These are phyloP conservation scores for Monomorium pharaonis DNA, from an alignment of 1,140 invertebrate species.

Conservation along the genomic window DNA sequence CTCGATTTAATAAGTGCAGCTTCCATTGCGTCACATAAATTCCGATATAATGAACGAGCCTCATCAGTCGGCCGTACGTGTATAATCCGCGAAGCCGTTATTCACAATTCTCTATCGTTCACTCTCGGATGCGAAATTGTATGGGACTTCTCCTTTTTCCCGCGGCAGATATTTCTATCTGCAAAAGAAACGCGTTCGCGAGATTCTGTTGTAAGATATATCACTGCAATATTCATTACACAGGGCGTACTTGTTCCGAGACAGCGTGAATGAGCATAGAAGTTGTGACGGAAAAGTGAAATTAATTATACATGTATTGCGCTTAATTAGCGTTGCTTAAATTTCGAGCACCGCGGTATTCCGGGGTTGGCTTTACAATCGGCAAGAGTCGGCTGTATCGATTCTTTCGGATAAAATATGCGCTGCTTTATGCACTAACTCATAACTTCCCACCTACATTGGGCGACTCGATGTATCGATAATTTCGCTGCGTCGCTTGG, in stretches of 20 bases:
- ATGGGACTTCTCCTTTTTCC: neutral
- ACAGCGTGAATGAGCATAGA: neutral
- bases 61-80: neutral
- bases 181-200: neutral
- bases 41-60: conserved; percentile 1
- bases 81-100: neutral
- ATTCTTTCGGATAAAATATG: conserved; percentile 50
- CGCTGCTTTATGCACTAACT: conserved; percentile 57
- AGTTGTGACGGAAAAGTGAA: neutral
- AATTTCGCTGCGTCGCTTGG: conserved; percentile 59
- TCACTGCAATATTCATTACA: neutral
- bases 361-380: neutral
- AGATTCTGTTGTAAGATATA: neutral
- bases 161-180: neutral
- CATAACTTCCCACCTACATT: conserved; percentile 54
- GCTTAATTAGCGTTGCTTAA: conserved; percentile 20
- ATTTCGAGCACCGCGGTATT: conserved; percentile 2
- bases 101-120: neutral
- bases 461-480: conserved; percentile 65
- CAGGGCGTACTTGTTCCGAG: neutral
- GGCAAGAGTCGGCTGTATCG: conserved; percentile 39
- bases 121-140: neutral
- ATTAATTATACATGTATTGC: conserved; percentile 16
- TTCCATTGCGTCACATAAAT: conserved; percentile 23
- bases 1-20: conserved; percentile 29